A percentile compares a stretch with the other conserved stretches of the same genome.
Evolutionary conservation across 1,140 invertebrate genomes (phyloP).

Genomic region (Propsilocerus akamusi): DNA sequence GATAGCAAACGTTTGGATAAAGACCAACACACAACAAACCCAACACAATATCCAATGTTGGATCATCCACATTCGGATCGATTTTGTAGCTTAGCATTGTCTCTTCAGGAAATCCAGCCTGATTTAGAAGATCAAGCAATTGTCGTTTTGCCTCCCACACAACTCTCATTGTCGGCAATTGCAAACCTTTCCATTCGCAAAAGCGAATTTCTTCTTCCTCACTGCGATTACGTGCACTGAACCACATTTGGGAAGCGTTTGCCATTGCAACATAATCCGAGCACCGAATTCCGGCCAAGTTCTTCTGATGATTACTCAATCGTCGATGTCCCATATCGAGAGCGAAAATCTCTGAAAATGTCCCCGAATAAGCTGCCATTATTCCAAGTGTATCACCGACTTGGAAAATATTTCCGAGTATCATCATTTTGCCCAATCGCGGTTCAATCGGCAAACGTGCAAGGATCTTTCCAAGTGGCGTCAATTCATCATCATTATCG

Average conservation of each 20-base stretch:
- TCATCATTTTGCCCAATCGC: slow-evolving; percentile 86
- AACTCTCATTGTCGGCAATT: slow-evolving; percentile 70
- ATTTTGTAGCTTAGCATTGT: slow-evolving; percentile 52
- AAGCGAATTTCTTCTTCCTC: slow-evolving; percentile 65
- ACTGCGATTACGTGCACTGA: slow-evolving; percentile 51
- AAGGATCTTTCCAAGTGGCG: slow-evolving; percentile 78
- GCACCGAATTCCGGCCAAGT: slow-evolving; percentile 64
- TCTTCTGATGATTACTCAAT: slow-evolving; percentile 56
- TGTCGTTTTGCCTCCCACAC: slow-evolving; percentile 88
- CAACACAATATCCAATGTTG: slow-evolving; percentile 66
- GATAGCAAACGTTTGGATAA: slow-evolving; percentile 92
- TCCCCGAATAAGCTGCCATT: slow-evolving; percentile 85
- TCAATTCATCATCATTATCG: slow-evolving; percentile 65
- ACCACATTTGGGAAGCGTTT: slow-evolving; percentile 77
- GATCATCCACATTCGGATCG: slow-evolving; percentile 56
- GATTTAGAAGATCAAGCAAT: slow-evolving; percentile 59
- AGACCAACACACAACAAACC: slow-evolving; percentile 76
- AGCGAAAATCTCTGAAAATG: slow-evolving; percentile 78
- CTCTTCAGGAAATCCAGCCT: slow-evolving; percentile 78
- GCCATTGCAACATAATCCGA: slow-evolving; percentile 93
- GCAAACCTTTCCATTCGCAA: slow-evolving; percentile 81
- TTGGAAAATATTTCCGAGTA: slow-evolving; percentile 69
- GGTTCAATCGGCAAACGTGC: slow-evolving; percentile 86
- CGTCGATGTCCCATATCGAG: slow-evolving; percentile 43
- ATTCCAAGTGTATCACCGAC: slow-evolving; percentile 78